Base-by-base conservation (phyloP, 2,797 vertebrate genomes). In the Cuculus canorus region DNA sequence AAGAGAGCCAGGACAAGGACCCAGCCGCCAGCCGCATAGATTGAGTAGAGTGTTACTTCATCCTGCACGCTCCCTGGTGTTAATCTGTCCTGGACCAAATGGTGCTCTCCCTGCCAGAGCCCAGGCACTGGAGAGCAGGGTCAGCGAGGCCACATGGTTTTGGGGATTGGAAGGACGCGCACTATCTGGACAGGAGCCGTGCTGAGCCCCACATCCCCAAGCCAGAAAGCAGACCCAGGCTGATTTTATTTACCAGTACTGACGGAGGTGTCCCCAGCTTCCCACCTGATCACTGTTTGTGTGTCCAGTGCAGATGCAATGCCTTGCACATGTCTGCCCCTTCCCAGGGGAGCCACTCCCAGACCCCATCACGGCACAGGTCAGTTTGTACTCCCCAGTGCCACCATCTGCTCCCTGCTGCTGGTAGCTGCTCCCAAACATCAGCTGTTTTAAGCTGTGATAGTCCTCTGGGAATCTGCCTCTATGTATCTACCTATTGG, bases 1-100 rank as follows among this genome's bases (percentile, higher is more conserved):
- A 57, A 47, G 24, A 75, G 45, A 73, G 47, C 47, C 45, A 28
- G 30, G 30, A 53, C n/a, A 41, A 61, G 30, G 48, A 52, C 53
- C 61, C 37, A 25, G 9, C 11, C 1, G 0, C 47, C 13, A 4
- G 28, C 45, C 73, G 33, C 0, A 1, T 9, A 11, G 57, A 59
- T 64, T 60, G 50, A 17, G 14, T 10, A 27, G 21, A 28, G 19
- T 10, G 13, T 64, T 48, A 54, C 30, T 53, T 50, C 57, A 50
- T 7, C 23, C 21, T 11, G 41, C 13, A 5, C 5, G 0, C 15
- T 71, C 47, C n/a, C 23, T n/a, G 23, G 15, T 1, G 0, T 0
- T 3, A 39, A 37, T 32, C 57, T 13, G 68, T 28, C 23, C 39
- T 48, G 52, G 24, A 27, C 32, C 17, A 47, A 41, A 37, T 6